These are phyloP conservation scores for Gallinago undulata DNA, from an alignment of 2,113 vertebrate species.

Conservation along the genomic window DNA sequence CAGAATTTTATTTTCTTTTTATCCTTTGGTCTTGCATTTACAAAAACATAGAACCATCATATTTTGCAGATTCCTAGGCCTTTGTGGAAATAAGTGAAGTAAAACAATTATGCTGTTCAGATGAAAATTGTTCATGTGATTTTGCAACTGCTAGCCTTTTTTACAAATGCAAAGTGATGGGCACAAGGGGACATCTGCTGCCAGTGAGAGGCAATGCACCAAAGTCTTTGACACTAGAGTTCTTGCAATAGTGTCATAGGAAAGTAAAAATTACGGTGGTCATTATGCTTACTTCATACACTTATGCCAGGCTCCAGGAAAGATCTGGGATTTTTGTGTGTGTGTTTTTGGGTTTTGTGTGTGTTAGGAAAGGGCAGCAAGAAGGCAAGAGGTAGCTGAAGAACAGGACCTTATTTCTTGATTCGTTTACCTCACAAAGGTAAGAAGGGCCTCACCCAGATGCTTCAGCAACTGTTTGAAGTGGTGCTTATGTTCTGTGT, in stretches of 20 bases:
- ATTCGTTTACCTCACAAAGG: not conserved
- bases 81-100: not conserved
- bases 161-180: not conserved
- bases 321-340: not conserved
- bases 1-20: not conserved
- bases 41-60: not conserved
- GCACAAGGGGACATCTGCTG: slow-evolving; percentile 22
- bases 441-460: not conserved
- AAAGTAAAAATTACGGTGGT: not conserved
- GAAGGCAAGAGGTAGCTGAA: not conserved
- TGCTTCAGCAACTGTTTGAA: not conserved
- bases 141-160: not conserved
- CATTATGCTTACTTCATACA: not conserved
- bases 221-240: not conserved
- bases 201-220: not conserved
- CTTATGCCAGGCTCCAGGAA: not conserved
- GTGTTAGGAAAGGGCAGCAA: not conserved
- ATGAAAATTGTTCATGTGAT: not conserved
- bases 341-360: not conserved
- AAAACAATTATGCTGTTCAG: not conserved
- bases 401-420: not conserved
- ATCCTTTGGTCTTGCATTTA: not conserved
- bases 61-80: not conserved
- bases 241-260: not conserved
- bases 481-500: not conserved